phyloP scores from a whole-genome alignment of 92 coral and sea anemone species.

The Epizoanthus rinbou region DNA sequence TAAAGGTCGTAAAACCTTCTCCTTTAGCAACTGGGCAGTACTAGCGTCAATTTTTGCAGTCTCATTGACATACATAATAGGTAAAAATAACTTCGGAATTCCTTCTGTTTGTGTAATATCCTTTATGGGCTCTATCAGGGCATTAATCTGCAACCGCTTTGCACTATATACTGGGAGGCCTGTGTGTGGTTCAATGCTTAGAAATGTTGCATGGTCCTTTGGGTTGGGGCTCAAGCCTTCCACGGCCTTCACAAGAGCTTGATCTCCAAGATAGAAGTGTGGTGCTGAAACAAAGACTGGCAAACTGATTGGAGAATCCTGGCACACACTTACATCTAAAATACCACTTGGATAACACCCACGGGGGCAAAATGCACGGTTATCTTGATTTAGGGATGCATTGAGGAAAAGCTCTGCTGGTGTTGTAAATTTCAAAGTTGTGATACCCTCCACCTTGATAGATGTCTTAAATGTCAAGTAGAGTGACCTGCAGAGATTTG shows the following conservation, averaged over 20 bases:
- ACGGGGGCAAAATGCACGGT: slow-evolving; percentile 77
- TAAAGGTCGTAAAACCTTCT: slow-evolving; percentile 65
- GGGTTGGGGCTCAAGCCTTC: slow-evolving; percentile 75
- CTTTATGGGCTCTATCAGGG: slow-evolving; percentile 65
- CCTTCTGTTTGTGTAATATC: slow-evolving; percentile 57
- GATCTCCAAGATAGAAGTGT: slow-evolving; percentile 87
- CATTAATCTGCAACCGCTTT: slow-evolving; percentile 85
- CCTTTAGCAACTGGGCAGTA: slow-evolving; percentile 68
- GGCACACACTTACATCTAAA: slow-evolving; percentile 84
- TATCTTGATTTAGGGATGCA: slow-evolving; percentile 72
- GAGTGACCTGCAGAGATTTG: slow-evolving; percentile 85
- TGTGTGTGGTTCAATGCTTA: slow-evolving; percentile 79
- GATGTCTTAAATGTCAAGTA: slow-evolving; percentile 57
- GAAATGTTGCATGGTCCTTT: slow-evolving; percentile 86
- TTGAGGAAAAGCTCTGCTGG: slow-evolving; percentile 70
- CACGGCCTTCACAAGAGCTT: slow-evolving; percentile 58
- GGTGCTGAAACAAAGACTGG: slow-evolving; percentile 92
- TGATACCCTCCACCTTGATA: slow-evolving; percentile 58
- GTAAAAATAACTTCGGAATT: slow-evolving; percentile 64
- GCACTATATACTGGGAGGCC: slow-evolving; percentile 80
- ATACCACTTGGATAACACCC: slow-evolving; percentile 88
- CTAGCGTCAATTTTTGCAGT: slow-evolving; percentile 63
- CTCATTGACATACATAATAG: slow-evolving; percentile 82
- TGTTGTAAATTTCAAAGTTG: slow-evolving; percentile 63
- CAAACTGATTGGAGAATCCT: slow-evolving; percentile 65